Conservation (phyloP, 2,797 vertebrate species). For the Xerus rutilus region DNA sequence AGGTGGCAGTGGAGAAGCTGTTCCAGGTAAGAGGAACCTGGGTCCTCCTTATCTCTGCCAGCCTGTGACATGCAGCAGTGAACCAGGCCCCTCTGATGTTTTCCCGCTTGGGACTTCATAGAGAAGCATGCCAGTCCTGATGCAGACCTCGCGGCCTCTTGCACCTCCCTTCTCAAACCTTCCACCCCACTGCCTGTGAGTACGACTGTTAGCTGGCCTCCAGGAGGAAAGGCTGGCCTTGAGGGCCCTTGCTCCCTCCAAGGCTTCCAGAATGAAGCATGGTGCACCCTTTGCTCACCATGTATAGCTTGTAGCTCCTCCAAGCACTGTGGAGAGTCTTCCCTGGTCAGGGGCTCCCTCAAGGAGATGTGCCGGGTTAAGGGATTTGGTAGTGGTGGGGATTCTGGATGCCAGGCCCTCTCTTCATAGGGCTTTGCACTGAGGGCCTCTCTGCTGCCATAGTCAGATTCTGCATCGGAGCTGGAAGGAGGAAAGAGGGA, state of each 20-base stretch:
- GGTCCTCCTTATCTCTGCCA: neutral
- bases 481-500: slow-evolving; percentile 70
- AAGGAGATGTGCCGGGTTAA: neutral
- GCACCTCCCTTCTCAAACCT: fast-evolving
- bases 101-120: neutral
- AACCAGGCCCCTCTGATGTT: neutral
- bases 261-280: fast-evolving
- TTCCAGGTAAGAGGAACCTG: neutral
- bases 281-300: slow-evolving; percentile 81
- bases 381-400: neutral
- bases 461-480: slow-evolving; percentile 86
- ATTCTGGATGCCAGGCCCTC: neutral
- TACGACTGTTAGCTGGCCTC: neutral
- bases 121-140: neutral
- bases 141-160: fast-evolving
- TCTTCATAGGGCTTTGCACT: neutral
- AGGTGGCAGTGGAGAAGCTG: neutral
- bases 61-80: neutral
- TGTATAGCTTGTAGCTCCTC: slow-evolving; percentile 75
- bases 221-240: fast-evolving
- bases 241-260: neutral
- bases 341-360: neutral
- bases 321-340: fast-evolving
- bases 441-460: fast-evolving
- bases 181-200: neutral